Percentiles rank a stretch among this genome's conserved stretches.
phyloP scores from a whole-genome alignment of 2,797 vertebrate genomes.

The Aotus griseimembra region DNA sequence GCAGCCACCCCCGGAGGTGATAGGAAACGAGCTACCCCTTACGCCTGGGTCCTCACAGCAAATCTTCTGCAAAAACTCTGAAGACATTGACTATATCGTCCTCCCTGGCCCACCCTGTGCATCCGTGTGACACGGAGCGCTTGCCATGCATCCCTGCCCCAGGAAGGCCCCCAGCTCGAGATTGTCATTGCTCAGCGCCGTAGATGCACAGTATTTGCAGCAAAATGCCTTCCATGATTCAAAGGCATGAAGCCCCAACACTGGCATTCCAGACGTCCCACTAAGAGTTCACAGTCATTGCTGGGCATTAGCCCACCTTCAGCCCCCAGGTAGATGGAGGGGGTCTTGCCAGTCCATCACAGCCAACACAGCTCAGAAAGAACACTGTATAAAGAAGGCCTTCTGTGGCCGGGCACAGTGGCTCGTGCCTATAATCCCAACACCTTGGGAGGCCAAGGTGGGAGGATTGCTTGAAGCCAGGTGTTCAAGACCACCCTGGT shows the following conservation, averaged over 20 bases:
- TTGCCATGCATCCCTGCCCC: rapidly evolving
- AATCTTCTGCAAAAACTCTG: background rate
- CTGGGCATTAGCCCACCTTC: no score
- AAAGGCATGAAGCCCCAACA: background rate
- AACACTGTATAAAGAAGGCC: background rate
- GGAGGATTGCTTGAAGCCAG: background rate
- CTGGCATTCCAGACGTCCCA: background rate
- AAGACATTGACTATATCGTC: background rate
- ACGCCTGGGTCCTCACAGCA: background rate
- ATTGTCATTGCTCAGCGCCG: background rate
- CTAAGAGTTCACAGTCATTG: background rate
- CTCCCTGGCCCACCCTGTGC: background rate
- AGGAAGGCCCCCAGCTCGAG: background rate
- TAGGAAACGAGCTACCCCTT: background rate
- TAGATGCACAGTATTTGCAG: background rate
- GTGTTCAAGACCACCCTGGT: background rate
- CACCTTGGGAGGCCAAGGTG: background rate
- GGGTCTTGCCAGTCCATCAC: background rate
- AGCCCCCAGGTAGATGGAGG: background rate
- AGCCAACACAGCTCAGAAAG: background rate
- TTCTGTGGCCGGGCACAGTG: rapidly evolving
- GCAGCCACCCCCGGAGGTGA: background rate
- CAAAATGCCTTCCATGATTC: background rate
- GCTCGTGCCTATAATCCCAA: background rate
- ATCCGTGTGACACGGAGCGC: background rate